phyloP scores from a whole-genome alignment of 2,888 invertebrate species.

The Empis livida region DNA sequence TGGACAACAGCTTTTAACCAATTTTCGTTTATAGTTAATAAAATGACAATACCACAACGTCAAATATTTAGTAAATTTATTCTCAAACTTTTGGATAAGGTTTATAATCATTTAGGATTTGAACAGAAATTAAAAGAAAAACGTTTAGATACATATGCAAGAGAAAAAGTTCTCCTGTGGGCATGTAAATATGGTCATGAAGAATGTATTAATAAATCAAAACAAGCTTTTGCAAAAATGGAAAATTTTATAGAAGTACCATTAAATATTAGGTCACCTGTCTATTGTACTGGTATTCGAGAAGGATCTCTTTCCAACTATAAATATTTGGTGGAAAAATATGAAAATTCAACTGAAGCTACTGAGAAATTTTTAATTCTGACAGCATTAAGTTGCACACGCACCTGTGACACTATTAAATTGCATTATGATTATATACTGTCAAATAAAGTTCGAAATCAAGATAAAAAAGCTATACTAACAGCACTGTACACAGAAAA shows the following conservation, averaged over 20 bases:
- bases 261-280: constrained; percentile 46
- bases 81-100: neutral
- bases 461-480: constrained; percentile 18
- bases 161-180: constrained; percentile 5
- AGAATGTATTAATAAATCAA: constrained; percentile 4
- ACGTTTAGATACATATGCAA: constrained; percentile 3
- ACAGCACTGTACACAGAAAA: constrained; percentile 40
- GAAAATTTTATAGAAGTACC: constrained; percentile 29
- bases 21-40: constrained; percentile 15
- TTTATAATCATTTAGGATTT: constrained; percentile 3
- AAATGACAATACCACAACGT: neutral
- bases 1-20: constrained; percentile 47
- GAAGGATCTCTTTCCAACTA: constrained; percentile 46
- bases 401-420: constrained; percentile 38
- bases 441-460: constrained; percentile 17
- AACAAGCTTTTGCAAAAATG: neutral
- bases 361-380: constrained; percentile 54
- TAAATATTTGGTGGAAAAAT: constrained; percentile 46
- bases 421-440: constrained; percentile 38
- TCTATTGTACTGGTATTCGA: constrained; percentile 59
- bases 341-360: constrained; percentile 41
- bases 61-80: neutral
- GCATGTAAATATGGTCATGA: constrained; percentile 7
- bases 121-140: neutral
- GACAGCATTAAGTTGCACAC: constrained; percentile 51